phyloP scores from a whole-genome alignment of 2,797 vertebrate species.

The Sebastes itinus region DNA sequence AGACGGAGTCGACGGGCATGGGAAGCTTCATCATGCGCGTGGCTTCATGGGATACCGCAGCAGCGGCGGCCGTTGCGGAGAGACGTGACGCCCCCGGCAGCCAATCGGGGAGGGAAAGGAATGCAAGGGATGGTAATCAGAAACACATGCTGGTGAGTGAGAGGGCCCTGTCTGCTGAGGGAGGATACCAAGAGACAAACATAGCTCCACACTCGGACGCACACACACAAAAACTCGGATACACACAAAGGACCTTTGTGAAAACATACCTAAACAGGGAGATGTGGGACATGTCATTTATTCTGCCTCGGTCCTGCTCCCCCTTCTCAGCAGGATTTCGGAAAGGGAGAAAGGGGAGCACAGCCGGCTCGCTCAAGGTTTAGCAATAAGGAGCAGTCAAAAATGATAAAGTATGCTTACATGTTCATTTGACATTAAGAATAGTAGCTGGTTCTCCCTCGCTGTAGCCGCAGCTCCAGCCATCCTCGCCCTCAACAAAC shows the following conservation, averaged over 20 bases:
- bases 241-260: slow-evolving; percentile 62
- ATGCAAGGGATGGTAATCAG: slow-evolving; percentile 65
- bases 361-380: slow-evolving; percentile 37
- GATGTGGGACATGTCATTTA: slow-evolving; percentile 69
- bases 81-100: slow-evolving; percentile 57
- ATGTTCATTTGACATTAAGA: slow-evolving; percentile 71
- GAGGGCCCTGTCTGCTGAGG: slow-evolving; percentile 51
- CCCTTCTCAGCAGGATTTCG: slow-evolving; percentile 48
- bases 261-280: slow-evolving; percentile 72
- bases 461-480: slow-evolving; percentile 57
- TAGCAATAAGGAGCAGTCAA: slow-evolving; percentile 67
- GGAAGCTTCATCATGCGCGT: slow-evolving; percentile 34
- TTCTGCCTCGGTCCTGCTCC: slow-evolving; percentile 45
- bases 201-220: slow-evolving; percentile 13
- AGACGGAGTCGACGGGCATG: slow-evolving; percentile 34
- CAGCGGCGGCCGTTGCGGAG: slow-evolving; percentile 31
- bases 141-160: slow-evolving; percentile 75
- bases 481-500: slow-evolving; percentile 57
- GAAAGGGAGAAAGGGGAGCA: slow-evolving; percentile 10
- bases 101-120: slow-evolving; percentile 53
- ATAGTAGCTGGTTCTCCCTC: slow-evolving; percentile 60
- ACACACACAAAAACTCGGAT: slow-evolving; percentile 9
- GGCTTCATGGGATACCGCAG: slow-evolving; percentile 65
- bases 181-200: slow-evolving; percentile 67
- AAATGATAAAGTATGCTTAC: slow-evolving; percentile 65